Conservation (phyloP, 2,888 invertebrate species). For the Iselma pallidipennis region DNA sequence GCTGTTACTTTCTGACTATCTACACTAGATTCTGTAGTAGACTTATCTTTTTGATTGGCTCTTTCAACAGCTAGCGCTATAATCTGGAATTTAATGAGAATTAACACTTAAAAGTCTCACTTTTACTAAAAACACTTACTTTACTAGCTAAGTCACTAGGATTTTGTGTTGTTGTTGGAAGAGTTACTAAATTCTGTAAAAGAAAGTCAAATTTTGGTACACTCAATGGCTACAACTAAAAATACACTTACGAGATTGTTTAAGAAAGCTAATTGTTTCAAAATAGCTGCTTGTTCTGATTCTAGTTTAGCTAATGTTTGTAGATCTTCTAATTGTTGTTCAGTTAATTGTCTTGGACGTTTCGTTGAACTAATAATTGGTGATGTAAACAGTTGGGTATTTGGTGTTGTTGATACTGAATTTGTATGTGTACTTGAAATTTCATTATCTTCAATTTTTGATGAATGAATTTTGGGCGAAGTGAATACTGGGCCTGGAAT, state of each 20-base stretch:
- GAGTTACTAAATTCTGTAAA: slow-evolving; percentile 26
- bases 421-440: slow-evolving; percentile 8
- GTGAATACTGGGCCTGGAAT: slow-evolving; percentile 23
- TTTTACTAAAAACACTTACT: slow-evolving; percentile 25
- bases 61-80: slow-evolving; percentile 49
- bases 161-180: slow-evolving; percentile 23
- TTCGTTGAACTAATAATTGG: slow-evolving; percentile 5
- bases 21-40: slow-evolving; percentile 28
- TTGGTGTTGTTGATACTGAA: slow-evolving; percentile 19
- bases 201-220: slow-evolving; percentile 5
- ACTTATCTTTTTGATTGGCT: slow-evolving; percentile 30
- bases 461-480: slow-evolving; percentile 23
- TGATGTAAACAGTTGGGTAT: background rate
- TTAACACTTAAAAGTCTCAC: too few relatives aligned
- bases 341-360: slow-evolving; percentile 46
- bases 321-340: slow-evolving; percentile 51
- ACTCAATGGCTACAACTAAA: too few relatives aligned
- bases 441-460: slow-evolving; percentile 5
- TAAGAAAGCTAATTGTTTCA: slow-evolving; percentile 52
- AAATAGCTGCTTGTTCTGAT: slow-evolving; percentile 51
- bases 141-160: slow-evolving; percentile 34
- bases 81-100: slow-evolving; percentile 38
- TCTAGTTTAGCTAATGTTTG: slow-evolving; percentile 50
- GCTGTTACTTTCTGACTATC: slow-evolving; percentile 26
- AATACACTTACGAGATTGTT: slow-evolving; percentile 46